These are phyloP conservation scores for Hirtodrosophila alboralis DNA, from an alignment of 2,888 invertebrate genomes.

Conservation along the genomic window DNA sequence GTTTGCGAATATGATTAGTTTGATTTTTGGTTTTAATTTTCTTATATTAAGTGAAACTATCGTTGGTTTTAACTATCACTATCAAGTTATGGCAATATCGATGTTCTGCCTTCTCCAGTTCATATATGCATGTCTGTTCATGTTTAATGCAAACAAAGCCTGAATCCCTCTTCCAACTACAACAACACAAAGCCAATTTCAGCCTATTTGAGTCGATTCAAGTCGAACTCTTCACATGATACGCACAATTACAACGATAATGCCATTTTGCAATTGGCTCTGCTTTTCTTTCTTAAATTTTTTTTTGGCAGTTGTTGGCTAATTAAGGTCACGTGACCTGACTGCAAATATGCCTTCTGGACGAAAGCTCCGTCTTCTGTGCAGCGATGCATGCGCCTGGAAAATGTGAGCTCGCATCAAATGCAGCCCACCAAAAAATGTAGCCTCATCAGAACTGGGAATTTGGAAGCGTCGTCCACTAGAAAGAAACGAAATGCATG, in stretches of 20 bases:
- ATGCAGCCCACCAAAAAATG: slow-evolving; percentile 55
- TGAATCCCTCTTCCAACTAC: slow-evolving; percentile 3
- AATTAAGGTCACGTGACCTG: slow-evolving; percentile 74
- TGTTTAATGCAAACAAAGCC: slow-evolving; percentile 21
- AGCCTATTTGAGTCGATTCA: slow-evolving; percentile 16
- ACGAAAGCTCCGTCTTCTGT: slow-evolving; percentile 35
- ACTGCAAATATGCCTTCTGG: slow-evolving; percentile 28
- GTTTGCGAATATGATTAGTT: too few species aligned
- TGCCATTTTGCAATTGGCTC: slow-evolving; percentile 26
- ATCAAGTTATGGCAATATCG: too few species aligned
- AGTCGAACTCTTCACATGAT: slow-evolving; percentile 37
- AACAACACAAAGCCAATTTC: slow-evolving; percentile 28
- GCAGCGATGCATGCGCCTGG: slow-evolving; percentile 64
- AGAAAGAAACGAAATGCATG: slow-evolving; percentile 53
- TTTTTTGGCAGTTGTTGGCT: slow-evolving; percentile 46
- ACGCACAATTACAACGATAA: slow-evolving; percentile 52
- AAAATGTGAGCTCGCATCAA: slow-evolving; percentile 61
- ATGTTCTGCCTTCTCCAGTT: too few species aligned
- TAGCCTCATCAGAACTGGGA: background rate
- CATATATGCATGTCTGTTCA: slow-evolving; percentile 11
- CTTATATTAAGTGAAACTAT: too few species aligned
- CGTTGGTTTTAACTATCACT: too few species aligned
- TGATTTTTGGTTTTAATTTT: too few species aligned
- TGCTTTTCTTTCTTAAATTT: slow-evolving; percentile 7
- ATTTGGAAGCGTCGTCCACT: slow-evolving; percentile 18